Evolutionary conservation across 2,888 invertebrate genomes (phyloP).

Genomic region (Seladonia tumulorum): DNA sequence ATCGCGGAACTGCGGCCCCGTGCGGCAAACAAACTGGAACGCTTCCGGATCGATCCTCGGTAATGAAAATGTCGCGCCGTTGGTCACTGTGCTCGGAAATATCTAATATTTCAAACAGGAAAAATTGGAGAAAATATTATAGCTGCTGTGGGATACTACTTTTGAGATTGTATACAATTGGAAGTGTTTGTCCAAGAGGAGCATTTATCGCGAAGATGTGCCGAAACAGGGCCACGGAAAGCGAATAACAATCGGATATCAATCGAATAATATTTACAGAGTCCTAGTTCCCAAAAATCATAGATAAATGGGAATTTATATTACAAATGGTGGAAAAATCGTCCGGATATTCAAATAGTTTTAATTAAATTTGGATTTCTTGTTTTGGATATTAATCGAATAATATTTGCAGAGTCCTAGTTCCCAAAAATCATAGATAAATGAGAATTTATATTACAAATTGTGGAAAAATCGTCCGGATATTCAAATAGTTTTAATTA

Average conservation of each 20-base stretch:
- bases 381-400: no score
- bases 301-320: not conserved
- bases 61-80: conserved; percentile 1
- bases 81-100: not conserved
- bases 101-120: not conserved
- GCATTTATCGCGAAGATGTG: not conserved
- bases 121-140: not conserved
- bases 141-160: not conserved
- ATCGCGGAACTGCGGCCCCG: not conserved
- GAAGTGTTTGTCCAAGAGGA: not conserved
- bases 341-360: no score
- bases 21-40: not conserved
- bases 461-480: no score
- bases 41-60: not conserved
- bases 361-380: not conserved
- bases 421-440: not conserved
- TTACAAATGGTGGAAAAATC: not conserved
- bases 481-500: not conserved
- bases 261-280: not conserved
- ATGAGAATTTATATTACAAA: not conserved
- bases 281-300: not conserved
- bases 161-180: not conserved
- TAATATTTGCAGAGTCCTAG: not conserved
- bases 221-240: not conserved
- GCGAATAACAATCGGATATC: no score